Evolutionary conservation across 2,113 vertebrate species (phyloP).

Genomic region (Gambusia holbrooki): DNA sequence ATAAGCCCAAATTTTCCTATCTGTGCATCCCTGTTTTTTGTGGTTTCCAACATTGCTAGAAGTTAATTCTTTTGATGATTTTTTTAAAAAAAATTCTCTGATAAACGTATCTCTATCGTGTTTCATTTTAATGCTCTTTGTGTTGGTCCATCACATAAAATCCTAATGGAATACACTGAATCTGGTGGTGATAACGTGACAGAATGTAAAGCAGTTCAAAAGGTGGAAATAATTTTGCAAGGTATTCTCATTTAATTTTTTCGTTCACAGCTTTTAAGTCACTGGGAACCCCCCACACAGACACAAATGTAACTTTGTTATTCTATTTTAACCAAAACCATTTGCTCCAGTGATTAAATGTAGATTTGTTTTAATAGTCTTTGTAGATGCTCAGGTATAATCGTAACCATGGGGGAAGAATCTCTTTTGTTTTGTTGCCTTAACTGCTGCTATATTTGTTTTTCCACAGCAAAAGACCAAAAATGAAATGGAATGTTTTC

Average conservation of each 20-base stretch:
- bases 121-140: too few relatives aligned
- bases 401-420: constrained; percentile 66
- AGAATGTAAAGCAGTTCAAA: not conserved
- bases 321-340: constrained; percentile 8
- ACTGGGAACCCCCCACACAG: not conserved
- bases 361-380: constrained; percentile 33
- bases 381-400: constrained; percentile 73
- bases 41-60: too few relatives aligned
- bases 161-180: too few relatives aligned
- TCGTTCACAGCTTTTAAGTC: constrained; percentile 20
- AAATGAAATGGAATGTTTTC: constrained; percentile 41
- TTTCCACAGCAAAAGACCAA: constrained; percentile 55
- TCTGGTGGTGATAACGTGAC: too few relatives aligned
- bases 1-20: too few relatives aligned
- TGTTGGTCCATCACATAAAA: too few relatives aligned
- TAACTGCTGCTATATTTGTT: constrained; percentile 70
- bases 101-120: too few relatives aligned
- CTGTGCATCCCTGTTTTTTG: too few relatives aligned
- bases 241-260: constrained; percentile 28
- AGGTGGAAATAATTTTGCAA: not conserved
- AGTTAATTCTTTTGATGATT: too few relatives aligned
- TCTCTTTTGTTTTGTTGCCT: constrained; percentile 52
- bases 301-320: constrained; percentile 12
- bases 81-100: too few relatives aligned
- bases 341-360: constrained; percentile 32